Evolutionary conservation across 2,113 vertebrate species (phyloP).

Genomic region (Oreochromis aureus): DNA sequence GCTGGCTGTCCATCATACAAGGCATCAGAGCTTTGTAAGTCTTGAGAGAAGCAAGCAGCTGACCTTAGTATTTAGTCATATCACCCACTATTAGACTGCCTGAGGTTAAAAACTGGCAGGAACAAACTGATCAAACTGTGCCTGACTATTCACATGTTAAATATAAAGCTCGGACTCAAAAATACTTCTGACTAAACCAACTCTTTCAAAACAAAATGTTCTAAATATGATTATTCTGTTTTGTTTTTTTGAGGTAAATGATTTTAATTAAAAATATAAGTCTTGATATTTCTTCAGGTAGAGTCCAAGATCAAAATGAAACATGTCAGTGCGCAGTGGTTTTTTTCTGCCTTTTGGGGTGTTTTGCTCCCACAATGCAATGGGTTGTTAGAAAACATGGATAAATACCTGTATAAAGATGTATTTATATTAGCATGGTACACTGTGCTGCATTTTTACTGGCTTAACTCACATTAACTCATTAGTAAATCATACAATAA

Average conservation of each 20-base stretch:
- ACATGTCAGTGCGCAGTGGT: background rate
- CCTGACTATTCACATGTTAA: background rate
- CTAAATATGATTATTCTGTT: background rate
- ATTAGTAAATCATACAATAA: background rate
- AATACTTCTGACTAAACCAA: background rate
- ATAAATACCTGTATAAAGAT: background rate
- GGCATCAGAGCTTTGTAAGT: background rate
- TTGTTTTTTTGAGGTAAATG: background rate
- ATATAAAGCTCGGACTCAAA: background rate
- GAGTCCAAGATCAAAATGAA: background rate
- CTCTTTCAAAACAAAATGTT: background rate
- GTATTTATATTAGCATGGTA: background rate
- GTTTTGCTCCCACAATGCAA: background rate
- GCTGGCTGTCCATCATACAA: accelerated
- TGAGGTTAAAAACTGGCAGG: background rate
- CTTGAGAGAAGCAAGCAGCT: background rate
- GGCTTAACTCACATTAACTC: background rate
- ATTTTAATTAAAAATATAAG: background rate
- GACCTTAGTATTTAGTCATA: background rate
- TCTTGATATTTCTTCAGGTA: background rate
- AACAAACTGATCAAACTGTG: background rate
- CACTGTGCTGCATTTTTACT: background rate
- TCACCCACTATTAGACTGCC: background rate
- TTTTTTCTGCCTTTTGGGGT: background rate
- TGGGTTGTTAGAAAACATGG: background rate